phyloP scores from a whole-genome alignment of 2,888 invertebrate species.

The Amblyteles armatorius region DNA sequence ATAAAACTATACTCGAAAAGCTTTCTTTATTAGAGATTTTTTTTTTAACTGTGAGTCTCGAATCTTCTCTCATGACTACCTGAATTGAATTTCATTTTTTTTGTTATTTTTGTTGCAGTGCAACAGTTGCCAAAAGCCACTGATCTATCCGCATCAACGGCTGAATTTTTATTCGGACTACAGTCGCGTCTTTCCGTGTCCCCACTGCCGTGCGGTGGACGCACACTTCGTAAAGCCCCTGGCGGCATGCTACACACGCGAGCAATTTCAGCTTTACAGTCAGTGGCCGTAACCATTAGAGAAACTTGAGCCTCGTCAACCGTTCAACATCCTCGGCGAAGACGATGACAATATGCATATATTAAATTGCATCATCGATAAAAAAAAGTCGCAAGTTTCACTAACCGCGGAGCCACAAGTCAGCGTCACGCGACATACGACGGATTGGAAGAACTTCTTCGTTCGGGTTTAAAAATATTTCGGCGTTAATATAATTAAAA shows the following conservation, averaged over 20 bases:
- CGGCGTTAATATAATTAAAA: conserved; percentile 28
- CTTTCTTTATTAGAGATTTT: background rate
- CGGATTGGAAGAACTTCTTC: conserved; percentile 57
- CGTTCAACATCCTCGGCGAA: conserved; percentile 60
- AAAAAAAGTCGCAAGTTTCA: conserved; percentile 27
- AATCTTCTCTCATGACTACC: background rate
- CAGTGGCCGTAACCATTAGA: conserved; percentile 93
- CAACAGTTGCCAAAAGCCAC: conserved; percentile 95
- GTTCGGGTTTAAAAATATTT: conserved; percentile 37
- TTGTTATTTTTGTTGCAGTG: conserved; percentile 88
- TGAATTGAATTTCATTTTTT: conserved; percentile 10
- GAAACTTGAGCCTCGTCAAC: conserved; percentile 78
- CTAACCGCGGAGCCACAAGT: conserved; percentile 21
- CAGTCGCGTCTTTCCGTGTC: conserved; percentile 96
- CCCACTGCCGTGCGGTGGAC: conserved; percentile 95
- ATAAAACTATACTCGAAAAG: background rate
- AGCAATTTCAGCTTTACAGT: conserved; percentile 89
- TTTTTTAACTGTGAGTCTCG: background rate
- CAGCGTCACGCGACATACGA: conserved; percentile 34
- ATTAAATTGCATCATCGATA: conserved; percentile 44
- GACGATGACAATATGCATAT: conserved; percentile 56
- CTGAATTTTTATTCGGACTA: conserved; percentile 98
- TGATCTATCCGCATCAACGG: conserved; percentile 94
- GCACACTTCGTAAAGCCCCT: conserved; percentile 98
- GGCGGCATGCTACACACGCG: conserved; percentile 93